phyloP scores from a whole-genome alignment of 2,888 invertebrate species.

The Metacarcinus magister region DNA sequence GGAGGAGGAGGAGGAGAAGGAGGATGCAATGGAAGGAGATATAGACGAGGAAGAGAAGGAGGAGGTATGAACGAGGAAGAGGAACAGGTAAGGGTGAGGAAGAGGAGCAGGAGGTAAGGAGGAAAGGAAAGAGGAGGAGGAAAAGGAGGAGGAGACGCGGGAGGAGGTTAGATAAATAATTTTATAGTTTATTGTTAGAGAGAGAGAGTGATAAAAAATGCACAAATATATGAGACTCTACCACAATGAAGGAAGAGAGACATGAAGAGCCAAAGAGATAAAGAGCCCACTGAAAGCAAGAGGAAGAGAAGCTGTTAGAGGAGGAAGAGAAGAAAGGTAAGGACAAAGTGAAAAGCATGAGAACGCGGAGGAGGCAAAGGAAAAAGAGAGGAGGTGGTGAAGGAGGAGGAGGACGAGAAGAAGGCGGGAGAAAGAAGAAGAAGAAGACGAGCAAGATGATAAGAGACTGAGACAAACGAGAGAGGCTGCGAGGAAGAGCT shows the following conservation, averaged over 20 bases:
- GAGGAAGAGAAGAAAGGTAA: background rate
- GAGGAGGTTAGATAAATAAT: background rate
- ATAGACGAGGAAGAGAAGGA: background rate
- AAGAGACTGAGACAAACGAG: background rate
- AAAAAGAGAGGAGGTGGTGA: too few relatives aligned
- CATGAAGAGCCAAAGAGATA: background rate
- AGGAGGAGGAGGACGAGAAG: too few relatives aligned
- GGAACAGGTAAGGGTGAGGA: too few relatives aligned
- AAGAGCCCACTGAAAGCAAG: background rate
- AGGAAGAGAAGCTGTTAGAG: too few relatives aligned
- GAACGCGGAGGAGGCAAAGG: background rate
- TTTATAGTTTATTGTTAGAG: background rate
- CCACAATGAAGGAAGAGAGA: background rate
- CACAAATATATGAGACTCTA: background rate
- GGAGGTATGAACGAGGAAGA: background rate
- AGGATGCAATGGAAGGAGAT: background rate
- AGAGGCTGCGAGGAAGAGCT: background rate
- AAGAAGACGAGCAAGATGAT: too few relatives aligned
- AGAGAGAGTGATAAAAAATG: background rate
- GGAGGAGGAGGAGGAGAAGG: slow-evolving; percentile 26
- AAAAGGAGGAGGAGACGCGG: background rate
- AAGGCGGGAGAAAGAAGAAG: too few relatives aligned
- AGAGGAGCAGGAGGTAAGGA: background rate
- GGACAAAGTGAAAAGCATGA: too few relatives aligned
- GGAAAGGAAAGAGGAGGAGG: background rate